Evolutionary conservation across 2,113 vertebrate species (phyloP).

Genomic region (Thunnus maccoyii): DNA sequence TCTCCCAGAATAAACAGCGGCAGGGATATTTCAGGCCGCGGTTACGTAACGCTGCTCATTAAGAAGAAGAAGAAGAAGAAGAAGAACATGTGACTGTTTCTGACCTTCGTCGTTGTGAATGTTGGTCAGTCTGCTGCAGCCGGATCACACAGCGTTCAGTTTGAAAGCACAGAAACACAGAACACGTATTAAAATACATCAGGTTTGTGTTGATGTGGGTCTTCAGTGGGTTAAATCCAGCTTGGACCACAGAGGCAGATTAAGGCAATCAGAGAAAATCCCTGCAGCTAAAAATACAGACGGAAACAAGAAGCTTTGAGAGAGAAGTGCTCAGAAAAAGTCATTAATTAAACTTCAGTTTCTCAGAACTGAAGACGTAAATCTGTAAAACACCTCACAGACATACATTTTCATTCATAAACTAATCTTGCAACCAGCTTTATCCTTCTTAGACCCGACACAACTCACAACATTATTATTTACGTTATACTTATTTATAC

Average conservation of each 20-base stretch:
- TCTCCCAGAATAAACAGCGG: slow-evolving; percentile 7
- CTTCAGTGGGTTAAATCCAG: slow-evolving; percentile 21
- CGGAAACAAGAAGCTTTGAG: neutral
- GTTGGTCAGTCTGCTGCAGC: neutral
- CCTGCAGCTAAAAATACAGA: slow-evolving; percentile 53
- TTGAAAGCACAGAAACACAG: neutral
- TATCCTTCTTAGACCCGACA: no score
- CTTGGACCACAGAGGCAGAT: slow-evolving; percentile 1
- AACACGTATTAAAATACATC: neutral
- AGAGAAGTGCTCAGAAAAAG: no score
- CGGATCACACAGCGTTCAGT: neutral
- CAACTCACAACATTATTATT: no score
- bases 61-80: slow-evolving; percentile 7
- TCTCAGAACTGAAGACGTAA: no score
- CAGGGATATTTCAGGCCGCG: neutral
- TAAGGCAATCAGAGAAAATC: slow-evolving; percentile 39
- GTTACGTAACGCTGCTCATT: neutral
- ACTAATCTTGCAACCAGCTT: no score
- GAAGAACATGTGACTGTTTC: slow-evolving; percentile 1
- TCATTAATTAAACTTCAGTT: no score
- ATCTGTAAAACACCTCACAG: no score
- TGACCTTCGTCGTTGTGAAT: no score
- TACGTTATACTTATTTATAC: no score
- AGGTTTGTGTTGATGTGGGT: slow-evolving; percentile 6
- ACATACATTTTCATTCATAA: no score